Evolutionary conservation across 2,888 invertebrate species (phyloP).

Genomic region (Harpalus rubripes): DNA sequence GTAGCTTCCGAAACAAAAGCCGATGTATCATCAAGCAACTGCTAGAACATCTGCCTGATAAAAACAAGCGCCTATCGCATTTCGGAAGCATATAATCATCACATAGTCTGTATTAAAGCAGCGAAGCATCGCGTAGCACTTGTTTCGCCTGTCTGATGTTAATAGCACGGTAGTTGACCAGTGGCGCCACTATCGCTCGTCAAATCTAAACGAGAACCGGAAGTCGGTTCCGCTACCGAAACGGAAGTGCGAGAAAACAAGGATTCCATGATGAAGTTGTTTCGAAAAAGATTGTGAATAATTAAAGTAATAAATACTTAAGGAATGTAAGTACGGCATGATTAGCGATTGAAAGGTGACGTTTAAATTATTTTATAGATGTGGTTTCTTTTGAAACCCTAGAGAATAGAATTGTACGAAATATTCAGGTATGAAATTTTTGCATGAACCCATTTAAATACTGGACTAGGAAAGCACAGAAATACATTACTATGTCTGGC

Average conservation of each 20-base stretch:
- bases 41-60: constrained; percentile 28
- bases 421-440: too few relatives aligned
- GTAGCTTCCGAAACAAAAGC: not conserved
- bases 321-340: too few relatives aligned
- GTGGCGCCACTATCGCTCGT: constrained; percentile 55
- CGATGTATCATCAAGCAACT: not conserved
- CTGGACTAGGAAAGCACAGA: too few relatives aligned
- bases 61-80: constrained; percentile 16
- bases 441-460: too few relatives aligned
- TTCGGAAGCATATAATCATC: constrained; percentile 38
- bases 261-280: not conserved
- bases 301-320: too few relatives aligned
- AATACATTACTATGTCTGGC: too few relatives aligned
- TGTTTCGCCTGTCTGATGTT: constrained; percentile 45
- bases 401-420: too few relatives aligned
- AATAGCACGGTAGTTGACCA: constrained; percentile 61
- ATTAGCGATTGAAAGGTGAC: too few relatives aligned
- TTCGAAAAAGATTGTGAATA: not conserved
- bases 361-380: too few relatives aligned
- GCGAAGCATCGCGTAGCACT: constrained; percentile 13
- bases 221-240: constrained; percentile 60
- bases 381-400: too few relatives aligned
- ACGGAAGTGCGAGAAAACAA: not conserved
- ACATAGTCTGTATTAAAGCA: constrained; percentile 44
- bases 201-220: constrained; percentile 65